Percentiles rank a stretch among this genome's conserved stretches.
phyloP scores from a whole-genome alignment of 1,140 invertebrate species.

The Mamestra configurata region DNA sequence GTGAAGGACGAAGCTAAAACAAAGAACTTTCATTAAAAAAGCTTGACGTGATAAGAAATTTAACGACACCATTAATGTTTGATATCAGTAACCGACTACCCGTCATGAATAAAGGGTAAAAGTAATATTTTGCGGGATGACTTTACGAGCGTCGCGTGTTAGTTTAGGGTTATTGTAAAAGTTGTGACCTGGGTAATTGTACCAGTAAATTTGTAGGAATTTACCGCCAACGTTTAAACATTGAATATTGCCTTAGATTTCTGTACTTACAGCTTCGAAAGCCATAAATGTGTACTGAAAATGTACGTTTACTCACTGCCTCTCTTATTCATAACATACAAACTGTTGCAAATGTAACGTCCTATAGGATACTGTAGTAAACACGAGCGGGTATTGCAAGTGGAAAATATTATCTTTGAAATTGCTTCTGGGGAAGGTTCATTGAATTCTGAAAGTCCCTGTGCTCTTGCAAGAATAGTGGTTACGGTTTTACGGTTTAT shows the following conservation, averaged over 20 bases:
- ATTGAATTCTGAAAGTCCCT: conserved; percentile 24
- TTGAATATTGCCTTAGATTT: conserved; percentile 64
- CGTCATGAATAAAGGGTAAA: conserved; percentile 67
- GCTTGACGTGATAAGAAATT: conserved; percentile 49
- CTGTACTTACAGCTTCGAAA: neutral
- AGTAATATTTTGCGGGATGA: conserved; percentile 49
- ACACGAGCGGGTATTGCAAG: conserved; percentile 13
- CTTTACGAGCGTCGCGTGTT: conserved; percentile 65
- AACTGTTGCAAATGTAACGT: conserved; percentile 31
- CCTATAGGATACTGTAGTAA: neutral
- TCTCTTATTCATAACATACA: conserved; percentile 1
- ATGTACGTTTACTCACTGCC: neutral
- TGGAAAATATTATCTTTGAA: conserved; percentile 23
- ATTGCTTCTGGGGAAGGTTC: conserved; percentile 6
- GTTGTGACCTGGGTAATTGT: conserved; percentile 25
- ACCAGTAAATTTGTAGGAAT: conserved; percentile 61
- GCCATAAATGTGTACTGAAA: conserved; percentile 9
- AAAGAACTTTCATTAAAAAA: conserved; percentile 29
- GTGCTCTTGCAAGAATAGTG: conserved; percentile 19
- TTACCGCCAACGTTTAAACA: conserved; percentile 57
- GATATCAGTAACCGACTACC: conserved; percentile 55
- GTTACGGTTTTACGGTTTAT: neutral
- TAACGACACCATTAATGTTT: conserved; percentile 54
- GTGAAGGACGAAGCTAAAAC: conserved; percentile 11
- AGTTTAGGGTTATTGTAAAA: conserved; percentile 33